Evolutionary conservation across 2,113 vertebrate genomes (phyloP).

Genomic region (Myanophis thanlyinensis): DNA sequence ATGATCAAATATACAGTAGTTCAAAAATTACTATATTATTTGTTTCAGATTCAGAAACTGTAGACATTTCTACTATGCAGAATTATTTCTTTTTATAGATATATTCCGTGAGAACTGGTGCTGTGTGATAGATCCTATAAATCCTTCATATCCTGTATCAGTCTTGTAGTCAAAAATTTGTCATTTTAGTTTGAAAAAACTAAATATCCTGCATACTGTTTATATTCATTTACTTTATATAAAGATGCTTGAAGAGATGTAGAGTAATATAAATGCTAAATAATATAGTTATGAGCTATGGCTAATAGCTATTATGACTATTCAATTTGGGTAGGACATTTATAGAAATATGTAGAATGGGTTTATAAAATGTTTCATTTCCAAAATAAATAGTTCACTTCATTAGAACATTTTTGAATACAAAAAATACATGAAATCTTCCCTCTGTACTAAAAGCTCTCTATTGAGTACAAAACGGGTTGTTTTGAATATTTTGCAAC

Average conservation of each 20-base stretch:
- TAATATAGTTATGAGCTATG: background rate
- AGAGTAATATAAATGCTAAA: background rate
- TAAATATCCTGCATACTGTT: background rate
- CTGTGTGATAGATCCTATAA: background rate
- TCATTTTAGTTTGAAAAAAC: background rate
- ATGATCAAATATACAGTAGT: background rate
- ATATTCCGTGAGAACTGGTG: background rate
- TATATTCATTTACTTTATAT: background rate
- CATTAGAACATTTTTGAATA: background rate
- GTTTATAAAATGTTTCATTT: background rate
- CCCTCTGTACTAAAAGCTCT: background rate
- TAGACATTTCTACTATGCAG: background rate
- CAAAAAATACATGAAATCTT: background rate
- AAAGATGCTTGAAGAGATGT: background rate
- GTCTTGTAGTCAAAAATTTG: background rate
- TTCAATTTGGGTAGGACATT: background rate
- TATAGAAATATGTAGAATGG: background rate
- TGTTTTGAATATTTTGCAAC: background rate
- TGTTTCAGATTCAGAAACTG: background rate
- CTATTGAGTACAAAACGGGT: background rate
- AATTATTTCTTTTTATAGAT: background rate
- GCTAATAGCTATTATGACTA: background rate
- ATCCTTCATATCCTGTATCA: background rate
- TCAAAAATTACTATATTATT: background rate
- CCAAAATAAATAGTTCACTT: background rate